Percentiles rank a stretch among this genome's conserved stretches.
Evolutionary conservation across 2,888 invertebrate genomes (phyloP).

Genomic region (Halictus quadricinctus): DNA sequence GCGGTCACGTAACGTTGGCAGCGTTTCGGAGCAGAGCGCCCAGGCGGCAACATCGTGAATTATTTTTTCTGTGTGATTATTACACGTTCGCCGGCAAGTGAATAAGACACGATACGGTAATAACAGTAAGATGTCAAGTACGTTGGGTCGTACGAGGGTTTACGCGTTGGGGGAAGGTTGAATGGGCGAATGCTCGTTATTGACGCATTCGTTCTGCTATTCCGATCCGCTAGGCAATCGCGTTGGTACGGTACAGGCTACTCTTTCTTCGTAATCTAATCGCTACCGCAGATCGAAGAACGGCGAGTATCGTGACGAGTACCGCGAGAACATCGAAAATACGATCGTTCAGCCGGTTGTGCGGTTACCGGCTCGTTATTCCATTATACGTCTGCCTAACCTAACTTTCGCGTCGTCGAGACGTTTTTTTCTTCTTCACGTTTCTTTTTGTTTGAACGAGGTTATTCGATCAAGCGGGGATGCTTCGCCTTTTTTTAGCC

Average conservation of each 20-base stretch:
- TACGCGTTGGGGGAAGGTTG: constrained; percentile 41
- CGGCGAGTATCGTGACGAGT: neutral
- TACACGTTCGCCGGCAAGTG: constrained; percentile 53
- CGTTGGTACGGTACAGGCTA: constrained; percentile 11
- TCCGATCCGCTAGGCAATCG: constrained; percentile 36
- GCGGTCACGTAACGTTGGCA: constrained; percentile 36
- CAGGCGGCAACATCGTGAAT: constrained; percentile 33
- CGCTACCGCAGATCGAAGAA: neutral
- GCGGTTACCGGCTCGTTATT: constrained; percentile 41
- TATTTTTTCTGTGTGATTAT: constrained; percentile 45
- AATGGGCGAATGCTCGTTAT: constrained; percentile 34
- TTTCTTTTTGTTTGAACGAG: constrained; percentile 24
- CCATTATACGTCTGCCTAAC: constrained; percentile 35
- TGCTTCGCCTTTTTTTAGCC: constrained; percentile 38
- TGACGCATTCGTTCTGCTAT: constrained; percentile 45
- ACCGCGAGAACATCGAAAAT: neutral
- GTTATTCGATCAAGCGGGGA: constrained; percentile 41
- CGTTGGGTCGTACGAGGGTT: constrained; percentile 33
- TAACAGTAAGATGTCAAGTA: constrained; percentile 48
- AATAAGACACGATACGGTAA: constrained; percentile 39
- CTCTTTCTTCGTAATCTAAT: neutral
- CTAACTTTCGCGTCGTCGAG: constrained; percentile 34
- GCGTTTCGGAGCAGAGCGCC: constrained; percentile 32
- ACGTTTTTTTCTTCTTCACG: neutral
- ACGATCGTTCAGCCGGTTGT: neutral